These are phyloP conservation scores for Catocala sponsa DNA, from an alignment of 2,888 invertebrate genomes.

Conservation along the genomic window DNA sequence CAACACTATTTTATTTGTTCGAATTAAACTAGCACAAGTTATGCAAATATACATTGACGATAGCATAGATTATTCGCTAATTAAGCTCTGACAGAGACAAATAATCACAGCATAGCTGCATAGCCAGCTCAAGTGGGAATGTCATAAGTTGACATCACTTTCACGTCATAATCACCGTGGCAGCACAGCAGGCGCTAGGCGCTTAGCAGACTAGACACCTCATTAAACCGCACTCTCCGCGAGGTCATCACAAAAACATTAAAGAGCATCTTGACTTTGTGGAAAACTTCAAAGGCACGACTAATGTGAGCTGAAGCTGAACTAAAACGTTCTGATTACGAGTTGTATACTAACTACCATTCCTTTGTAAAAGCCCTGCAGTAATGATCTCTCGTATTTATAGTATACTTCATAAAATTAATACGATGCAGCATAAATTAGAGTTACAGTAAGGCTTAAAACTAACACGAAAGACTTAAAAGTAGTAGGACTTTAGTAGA, in stretches of 20 bases:
- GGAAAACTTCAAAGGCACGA: constrained; percentile 15
- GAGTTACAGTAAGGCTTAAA: no score
- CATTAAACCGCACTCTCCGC: constrained; percentile 29
- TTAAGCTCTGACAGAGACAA: not conserved
- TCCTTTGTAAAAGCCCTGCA: no score
- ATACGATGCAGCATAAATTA: no score
- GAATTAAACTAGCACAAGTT: no score
- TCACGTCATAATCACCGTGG: constrained; percentile 1
- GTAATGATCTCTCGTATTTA: no score
- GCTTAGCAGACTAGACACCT: constrained; percentile 18
- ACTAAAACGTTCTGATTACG: constrained; percentile 3
- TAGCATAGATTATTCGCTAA: no score
- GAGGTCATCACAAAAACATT: constrained; percentile 37
- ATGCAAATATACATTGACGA: no score
- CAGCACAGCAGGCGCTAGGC: not conserved
- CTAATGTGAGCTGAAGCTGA: constrained; percentile 5
- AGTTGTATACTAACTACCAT: not conserved
- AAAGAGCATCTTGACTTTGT: constrained; percentile 33
- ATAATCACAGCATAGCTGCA: not conserved
- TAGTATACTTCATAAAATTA: no score
- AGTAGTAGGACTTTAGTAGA: no score
- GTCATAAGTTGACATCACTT: not conserved
- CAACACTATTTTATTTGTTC: no score
- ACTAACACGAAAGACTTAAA: no score
- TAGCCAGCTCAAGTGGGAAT: no score